Evolutionary conservation across 1,140 invertebrate genomes (phyloP).

Genomic region (Diabrotica virgifera): DNA sequence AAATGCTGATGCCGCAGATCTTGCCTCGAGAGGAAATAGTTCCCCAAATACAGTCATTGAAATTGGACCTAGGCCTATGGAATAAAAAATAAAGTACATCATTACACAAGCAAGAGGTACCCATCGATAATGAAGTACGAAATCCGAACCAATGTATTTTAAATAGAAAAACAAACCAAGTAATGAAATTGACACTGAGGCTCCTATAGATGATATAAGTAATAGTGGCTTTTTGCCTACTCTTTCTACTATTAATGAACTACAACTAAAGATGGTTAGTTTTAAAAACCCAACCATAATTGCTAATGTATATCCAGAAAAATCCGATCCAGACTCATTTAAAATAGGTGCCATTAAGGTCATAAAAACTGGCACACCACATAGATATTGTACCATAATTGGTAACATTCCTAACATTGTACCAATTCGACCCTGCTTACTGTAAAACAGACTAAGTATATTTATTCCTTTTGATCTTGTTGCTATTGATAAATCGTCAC

Average conservation of each 20-base stretch:
- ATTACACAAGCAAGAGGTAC: conserved; percentile 37
- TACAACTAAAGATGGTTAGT: conserved; percentile 67
- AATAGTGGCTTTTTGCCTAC: conserved; percentile 71
- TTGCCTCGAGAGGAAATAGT: conserved; percentile 73
- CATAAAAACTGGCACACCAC: conserved; percentile 56
- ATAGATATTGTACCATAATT: conserved; percentile 73
- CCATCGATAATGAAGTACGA: conserved; percentile 29
- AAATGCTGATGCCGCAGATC: conserved; percentile 66
- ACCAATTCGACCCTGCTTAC: conserved; percentile 11
- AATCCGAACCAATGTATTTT: not conserved
- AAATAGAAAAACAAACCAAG: conserved; percentile 55
- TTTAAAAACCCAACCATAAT: conserved; percentile 52
- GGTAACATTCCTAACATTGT: conserved; percentile 68
- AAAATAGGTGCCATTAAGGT: not conserved
- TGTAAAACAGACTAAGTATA: conserved; percentile 57
- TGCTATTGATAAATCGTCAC: conserved; percentile 51
- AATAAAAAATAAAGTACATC: conserved; percentile 38
- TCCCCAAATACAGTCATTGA: conserved; percentile 83
- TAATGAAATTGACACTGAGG: conserved; percentile 49
- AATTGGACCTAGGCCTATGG: conserved; percentile 70
- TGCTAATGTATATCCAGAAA: not conserved
- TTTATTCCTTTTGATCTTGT: conserved; percentile 53
- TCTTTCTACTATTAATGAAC: conserved; percentile 61
- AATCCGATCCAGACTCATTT: not conserved
- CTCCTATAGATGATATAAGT: conserved; percentile 65